phyloP scores from a whole-genome alignment of 2,113 vertebrate genomes.

The Oreocharis arfaki region DNA sequence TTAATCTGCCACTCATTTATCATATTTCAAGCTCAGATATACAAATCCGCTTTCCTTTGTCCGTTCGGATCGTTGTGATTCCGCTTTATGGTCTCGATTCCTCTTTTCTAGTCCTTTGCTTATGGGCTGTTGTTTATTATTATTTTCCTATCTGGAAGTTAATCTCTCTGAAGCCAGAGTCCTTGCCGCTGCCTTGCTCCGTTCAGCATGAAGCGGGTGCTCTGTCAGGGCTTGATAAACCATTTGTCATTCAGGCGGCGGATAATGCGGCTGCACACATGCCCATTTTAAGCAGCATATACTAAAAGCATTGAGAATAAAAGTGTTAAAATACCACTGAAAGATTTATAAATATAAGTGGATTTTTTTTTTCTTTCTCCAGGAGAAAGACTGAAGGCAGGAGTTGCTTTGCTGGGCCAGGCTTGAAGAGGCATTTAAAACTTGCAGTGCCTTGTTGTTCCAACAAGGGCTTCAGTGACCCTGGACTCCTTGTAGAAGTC shows the following conservation, averaged over 20 bases:
- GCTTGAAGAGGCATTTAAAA: not conserved
- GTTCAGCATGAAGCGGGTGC: constrained; percentile 9
- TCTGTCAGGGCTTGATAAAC: constrained; percentile 55
- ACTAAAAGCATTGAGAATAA: constrained; percentile 33
- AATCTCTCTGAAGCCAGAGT: constrained; percentile 57
- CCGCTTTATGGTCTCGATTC: not conserved
- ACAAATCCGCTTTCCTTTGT: constrained; percentile 47
- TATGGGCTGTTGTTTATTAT: constrained; percentile 45
- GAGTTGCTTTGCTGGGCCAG: not conserved
- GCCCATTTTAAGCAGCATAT: constrained; percentile 25
- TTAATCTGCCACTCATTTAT: constrained; percentile 55
- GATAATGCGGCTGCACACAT: constrained; percentile 44
- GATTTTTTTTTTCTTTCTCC: not conserved
- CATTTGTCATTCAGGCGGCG: constrained; percentile 46
- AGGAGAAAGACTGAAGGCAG: not conserved
- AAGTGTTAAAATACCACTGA: constrained; percentile 34
- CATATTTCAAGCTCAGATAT: constrained; percentile 34
- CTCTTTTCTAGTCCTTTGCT: constrained; percentile 27
- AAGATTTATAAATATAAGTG: constrained; percentile 20
- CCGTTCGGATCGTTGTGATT: not conserved
- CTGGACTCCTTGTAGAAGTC: not conserved
- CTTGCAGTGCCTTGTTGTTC: not conserved
- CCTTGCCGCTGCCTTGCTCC: constrained; percentile 12
- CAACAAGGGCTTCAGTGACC: not conserved
- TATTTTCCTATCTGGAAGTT: constrained; percentile 59